Percentiles rank a stretch among this genome's conserved stretches.
Conservation (phyloP, 1,140 invertebrate species). For the Zaprionus ghesquierei region DNA sequence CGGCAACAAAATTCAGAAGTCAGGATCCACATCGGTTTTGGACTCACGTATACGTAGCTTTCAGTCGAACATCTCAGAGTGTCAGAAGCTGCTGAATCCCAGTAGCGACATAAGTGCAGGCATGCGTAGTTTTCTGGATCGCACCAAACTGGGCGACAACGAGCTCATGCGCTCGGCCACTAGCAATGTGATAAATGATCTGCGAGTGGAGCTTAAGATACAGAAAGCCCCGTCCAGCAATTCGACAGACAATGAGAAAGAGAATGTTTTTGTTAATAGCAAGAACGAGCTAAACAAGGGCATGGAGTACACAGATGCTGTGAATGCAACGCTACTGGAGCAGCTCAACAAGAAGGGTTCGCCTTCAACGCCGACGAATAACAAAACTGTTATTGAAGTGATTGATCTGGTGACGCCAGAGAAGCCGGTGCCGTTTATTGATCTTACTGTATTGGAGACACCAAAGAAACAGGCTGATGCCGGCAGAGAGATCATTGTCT, state of each 20-base stretch:
- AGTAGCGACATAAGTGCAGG: constrained; percentile 89
- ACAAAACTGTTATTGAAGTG: constrained; percentile 66
- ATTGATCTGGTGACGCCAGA: constrained; percentile 80
- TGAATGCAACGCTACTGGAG: constrained; percentile 75
- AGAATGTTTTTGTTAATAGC: constrained; percentile 79
- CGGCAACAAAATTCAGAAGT: constrained; percentile 88
- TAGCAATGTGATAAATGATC: constrained; percentile 73
- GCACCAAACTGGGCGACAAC: constrained; percentile 67
- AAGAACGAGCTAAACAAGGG: constrained; percentile 82
- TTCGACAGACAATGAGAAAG: constrained; percentile 80
- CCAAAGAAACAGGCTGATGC: constrained; percentile 50
- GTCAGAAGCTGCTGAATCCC: constrained; percentile 93
- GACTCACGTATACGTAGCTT: constrained; percentile 92
- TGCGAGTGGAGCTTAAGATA: constrained; percentile 74
- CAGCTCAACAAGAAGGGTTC: constrained; percentile 61
- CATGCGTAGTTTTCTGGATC: constrained; percentile 88
- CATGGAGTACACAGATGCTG: constrained; percentile 78
- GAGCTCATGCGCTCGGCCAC: constrained; percentile 74
- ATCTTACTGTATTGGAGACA: constrained; percentile 61
- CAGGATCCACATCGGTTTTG: constrained; percentile 92
- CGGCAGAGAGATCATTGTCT: constrained; percentile 32
- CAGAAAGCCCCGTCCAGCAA: constrained; percentile 71
- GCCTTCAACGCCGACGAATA: constrained; percentile 69
- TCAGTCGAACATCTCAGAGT: constrained; percentile 92
- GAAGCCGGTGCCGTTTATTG: constrained; percentile 68